Percentiles rank a stretch among this genome's conserved stretches.
Evolutionary conservation across 2,888 invertebrate genomes (phyloP).

Genomic region (Tholera decimalis): DNA sequence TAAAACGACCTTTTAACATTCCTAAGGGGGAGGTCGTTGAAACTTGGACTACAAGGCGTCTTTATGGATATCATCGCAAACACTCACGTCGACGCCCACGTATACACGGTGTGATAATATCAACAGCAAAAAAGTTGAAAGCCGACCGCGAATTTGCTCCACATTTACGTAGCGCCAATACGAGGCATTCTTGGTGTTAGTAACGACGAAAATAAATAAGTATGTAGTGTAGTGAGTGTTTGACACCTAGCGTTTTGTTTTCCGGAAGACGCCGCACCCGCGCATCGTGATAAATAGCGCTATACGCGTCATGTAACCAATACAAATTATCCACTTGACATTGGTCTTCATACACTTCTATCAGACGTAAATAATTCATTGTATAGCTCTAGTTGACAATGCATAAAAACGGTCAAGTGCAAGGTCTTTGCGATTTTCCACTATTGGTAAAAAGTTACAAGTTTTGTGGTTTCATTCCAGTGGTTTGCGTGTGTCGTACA

Average conservation of each 20-base stretch:
- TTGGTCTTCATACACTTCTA: conserved; percentile 61
- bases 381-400: conserved; percentile 37
- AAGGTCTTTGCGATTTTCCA: conserved; percentile 56
- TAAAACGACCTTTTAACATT: conserved; percentile 66
- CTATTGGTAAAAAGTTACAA: conserved; percentile 9
- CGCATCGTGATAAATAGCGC: conserved; percentile 38
- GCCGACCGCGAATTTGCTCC: conserved; percentile 42
- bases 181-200: conserved; percentile 45
- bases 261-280: conserved; percentile 44
- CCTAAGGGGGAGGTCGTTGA: conserved; percentile 58
- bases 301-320: conserved; percentile 50
- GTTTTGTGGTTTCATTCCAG: conserved; percentile 18
- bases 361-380: conserved; percentile 56
- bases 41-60: conserved; percentile 42
- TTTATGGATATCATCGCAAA: conserved; percentile 34
- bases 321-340: conserved; percentile 67
- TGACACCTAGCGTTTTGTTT: conserved; percentile 55
- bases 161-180: conserved; percentile 27
- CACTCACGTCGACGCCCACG: conserved; percentile 39
- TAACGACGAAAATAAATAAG: conserved; percentile 68
- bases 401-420: conserved; percentile 63
- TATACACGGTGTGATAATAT: conserved; percentile 33
- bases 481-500: conserved; percentile 30
- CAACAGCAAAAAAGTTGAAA: conserved; percentile 30
- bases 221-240: conserved; percentile 39